Percentiles rank a stretch among this genome's conserved stretches.
Conservation (phyloP, 2,797 vertebrate species). For the Syngnathus rostellatus region DNA sequence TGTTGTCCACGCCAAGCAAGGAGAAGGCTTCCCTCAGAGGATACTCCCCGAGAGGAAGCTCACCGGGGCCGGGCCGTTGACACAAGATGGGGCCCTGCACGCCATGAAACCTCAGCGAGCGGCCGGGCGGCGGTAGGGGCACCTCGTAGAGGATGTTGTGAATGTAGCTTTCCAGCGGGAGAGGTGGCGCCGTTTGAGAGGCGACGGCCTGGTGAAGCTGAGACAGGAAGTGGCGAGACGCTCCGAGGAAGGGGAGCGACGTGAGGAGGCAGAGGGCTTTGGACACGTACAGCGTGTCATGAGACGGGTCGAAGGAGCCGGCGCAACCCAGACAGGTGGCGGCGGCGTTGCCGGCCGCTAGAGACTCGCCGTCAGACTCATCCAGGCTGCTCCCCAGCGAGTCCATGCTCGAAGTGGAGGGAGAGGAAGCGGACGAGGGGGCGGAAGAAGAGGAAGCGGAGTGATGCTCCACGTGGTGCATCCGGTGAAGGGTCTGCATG, state of each 20-base stretch:
- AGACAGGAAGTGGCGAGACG: constrained; percentile 84
- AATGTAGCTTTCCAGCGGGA: constrained; percentile 95
- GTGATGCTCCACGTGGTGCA: constrained; percentile 90
- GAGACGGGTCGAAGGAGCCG: constrained; percentile 74
- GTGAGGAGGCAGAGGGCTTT: constrained; percentile 93
- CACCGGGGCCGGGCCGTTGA: constrained; percentile 83
- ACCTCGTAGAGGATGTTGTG: constrained; percentile 96
- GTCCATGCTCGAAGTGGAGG: constrained; percentile 94
- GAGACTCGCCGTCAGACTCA: constrained; percentile 74
- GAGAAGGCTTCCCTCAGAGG: constrained; percentile 84
- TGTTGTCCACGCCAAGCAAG: constrained; percentile 87
- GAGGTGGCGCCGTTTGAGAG: constrained; percentile 80
- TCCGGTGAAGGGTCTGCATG: constrained; percentile 94
- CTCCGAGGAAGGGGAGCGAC: constrained; percentile 92
- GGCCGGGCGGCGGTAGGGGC: constrained; percentile 84
- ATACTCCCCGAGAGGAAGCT: constrained; percentile 88
- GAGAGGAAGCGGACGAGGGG: constrained; percentile 76
- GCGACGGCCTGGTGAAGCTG: constrained; percentile 87
- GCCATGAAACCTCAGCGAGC: constrained; percentile 89
- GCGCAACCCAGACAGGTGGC: constrained; percentile 51
- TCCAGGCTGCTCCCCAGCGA: constrained; percentile 86
- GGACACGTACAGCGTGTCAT: constrained; percentile 88
- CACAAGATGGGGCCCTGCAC: constrained; percentile 91
- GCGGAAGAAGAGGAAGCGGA: constrained; percentile 71
- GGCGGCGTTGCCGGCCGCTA: constrained; percentile 39